Evolutionary conservation across 2,113 vertebrate genomes (phyloP).

Genomic region (Notechis scutatus): DNA sequence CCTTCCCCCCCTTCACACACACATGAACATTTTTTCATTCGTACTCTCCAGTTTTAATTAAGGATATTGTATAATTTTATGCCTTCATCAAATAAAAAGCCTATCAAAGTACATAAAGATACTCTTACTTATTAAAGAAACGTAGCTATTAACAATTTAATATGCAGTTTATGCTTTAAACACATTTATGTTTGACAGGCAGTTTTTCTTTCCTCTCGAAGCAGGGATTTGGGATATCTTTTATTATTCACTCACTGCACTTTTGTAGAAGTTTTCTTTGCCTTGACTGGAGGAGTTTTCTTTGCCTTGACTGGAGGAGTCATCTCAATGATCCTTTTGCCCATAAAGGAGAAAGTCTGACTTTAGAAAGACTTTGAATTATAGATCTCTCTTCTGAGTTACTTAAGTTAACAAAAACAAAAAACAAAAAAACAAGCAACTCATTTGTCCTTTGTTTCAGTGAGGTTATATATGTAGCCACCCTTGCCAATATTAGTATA

Average conservation of each 20-base stretch:
- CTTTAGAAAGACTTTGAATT: constrained; percentile 40
- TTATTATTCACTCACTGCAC: constrained; percentile 14
- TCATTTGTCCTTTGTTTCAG: constrained; percentile 51
- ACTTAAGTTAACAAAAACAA: constrained; percentile 12
- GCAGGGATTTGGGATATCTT: constrained; percentile 53
- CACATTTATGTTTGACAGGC: constrained; percentile 38
- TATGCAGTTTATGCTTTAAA: constrained; percentile 16
- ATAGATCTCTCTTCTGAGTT: constrained; percentile 53
- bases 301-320: constrained; percentile 41
- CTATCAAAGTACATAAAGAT: background rate
- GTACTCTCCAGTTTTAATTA: background rate
- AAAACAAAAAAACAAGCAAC: constrained; percentile 15
- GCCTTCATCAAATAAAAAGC: background rate
- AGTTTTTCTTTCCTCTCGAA: constrained; percentile 48
- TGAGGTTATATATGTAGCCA: constrained; percentile 28
- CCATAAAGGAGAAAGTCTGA: constrained; percentile 53
- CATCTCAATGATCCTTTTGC: constrained; percentile 41
- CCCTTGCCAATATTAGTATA: constrained; percentile 38
- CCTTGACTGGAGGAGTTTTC: constrained; percentile 27
- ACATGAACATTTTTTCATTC: background rate
- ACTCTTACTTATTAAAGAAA: background rate
- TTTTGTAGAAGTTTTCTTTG: constrained; percentile 38
- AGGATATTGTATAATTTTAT: background rate
- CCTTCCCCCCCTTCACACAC: too few relatives aligned
- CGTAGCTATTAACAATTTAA: background rate